phyloP scores from a whole-genome alignment of 2,797 vertebrate species.

The Helicolenus hilgendorfi region DNA sequence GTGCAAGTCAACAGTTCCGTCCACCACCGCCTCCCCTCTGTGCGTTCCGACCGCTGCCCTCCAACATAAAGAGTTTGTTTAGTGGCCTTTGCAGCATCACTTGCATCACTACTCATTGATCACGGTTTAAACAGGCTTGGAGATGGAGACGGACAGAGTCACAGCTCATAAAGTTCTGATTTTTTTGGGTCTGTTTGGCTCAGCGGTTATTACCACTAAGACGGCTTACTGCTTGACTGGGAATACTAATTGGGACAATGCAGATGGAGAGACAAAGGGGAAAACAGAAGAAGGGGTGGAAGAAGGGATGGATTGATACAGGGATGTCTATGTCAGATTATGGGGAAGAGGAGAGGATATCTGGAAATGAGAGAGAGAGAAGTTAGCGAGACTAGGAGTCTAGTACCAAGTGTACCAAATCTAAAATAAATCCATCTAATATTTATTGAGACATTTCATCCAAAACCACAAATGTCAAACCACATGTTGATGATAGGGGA shows the following conservation, averaged over 20 bases:
- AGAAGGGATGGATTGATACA: background rate
- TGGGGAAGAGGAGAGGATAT: background rate
- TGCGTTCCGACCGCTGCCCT: background rate
- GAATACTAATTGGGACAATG: constrained; percentile 57
- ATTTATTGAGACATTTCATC: background rate
- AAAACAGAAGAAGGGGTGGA: background rate
- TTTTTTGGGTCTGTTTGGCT: constrained; percentile 55
- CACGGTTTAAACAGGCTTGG: constrained; percentile 35
- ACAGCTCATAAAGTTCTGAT: constrained; percentile 73
- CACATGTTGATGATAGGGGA: background rate
- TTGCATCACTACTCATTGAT: constrained; percentile 58
- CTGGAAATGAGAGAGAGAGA: background rate
- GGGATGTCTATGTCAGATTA: background rate
- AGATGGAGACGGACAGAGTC: constrained; percentile 60
- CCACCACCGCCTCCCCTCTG: background rate
- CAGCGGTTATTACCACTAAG: constrained; percentile 54
- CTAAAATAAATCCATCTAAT: background rate
- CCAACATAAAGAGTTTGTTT: constrained; percentile 56
- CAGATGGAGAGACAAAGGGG: constrained; percentile 5
- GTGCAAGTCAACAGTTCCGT: constrained; percentile 16
- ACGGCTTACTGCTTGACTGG: constrained; percentile 45
- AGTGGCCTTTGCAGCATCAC: constrained; percentile 49
- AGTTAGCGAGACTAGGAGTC: background rate
- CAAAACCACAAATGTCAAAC: constrained; percentile 1
- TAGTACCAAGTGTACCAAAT: background rate